Evolutionary conservation across 2,797 vertebrate species (phyloP), one percentile per base, ranked within the genome.

Genomic region (Oreortyx pictus): DNA sequence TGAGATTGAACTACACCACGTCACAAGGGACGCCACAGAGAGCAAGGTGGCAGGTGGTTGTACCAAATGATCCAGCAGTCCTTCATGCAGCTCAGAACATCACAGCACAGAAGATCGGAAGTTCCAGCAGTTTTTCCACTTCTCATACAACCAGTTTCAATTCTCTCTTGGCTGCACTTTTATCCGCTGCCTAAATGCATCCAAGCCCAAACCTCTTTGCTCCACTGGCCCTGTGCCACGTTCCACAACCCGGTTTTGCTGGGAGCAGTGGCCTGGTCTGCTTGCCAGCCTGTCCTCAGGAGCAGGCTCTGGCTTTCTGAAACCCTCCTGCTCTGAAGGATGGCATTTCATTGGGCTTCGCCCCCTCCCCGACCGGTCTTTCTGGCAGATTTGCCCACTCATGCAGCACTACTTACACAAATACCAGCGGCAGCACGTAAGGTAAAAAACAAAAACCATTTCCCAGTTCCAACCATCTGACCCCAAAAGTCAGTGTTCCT

Each of bases 211-310:
- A 77, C 9, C 47, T 86, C 43, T 44, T 75, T 27, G 33, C 31
- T 56, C n/a, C 50, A 11, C 0, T 57, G 19, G 12, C 35, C n/a
- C 13, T n/a, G 1, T 1, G 7, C 46, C 35, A 57, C 19, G 33
- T 11, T 68, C 33, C 12, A 20, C 20, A 54, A 29, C 7, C 37
- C 33, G 24, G 22, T 77, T 78, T 57, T 81, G 29, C 6, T 39
- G 17, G 31, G 33, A 85, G 73, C 4, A 4, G 44, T 57, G 44
- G 14, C 0, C 0, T 0, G 0, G 37, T 52, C 19, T 6, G 35
- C 70, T 64, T 74, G 24, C 33, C 54, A 43, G 56, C 14, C 35
- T 62, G 39, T 39, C 56, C 25, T 72, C 46, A 33, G 46, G 44
- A 83, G 77, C 5, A 57, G 1, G 27, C 9, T 31, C 44, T 12